phyloP scores from a whole-genome alignment of 1,140 invertebrate species.

The Drosophila neocordata region DNA sequence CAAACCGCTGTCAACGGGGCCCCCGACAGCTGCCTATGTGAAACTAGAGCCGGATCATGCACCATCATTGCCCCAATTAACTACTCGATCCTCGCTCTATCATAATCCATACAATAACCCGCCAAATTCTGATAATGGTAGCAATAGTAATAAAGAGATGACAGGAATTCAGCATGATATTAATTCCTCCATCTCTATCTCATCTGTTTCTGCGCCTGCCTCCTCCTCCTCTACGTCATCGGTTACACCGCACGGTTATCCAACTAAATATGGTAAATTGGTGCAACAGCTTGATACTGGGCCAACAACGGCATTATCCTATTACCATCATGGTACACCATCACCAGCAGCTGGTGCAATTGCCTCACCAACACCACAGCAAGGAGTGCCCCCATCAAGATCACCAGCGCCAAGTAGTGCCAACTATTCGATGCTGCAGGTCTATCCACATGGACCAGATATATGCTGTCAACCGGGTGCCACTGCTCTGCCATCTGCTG shows the following conservation, averaged over 20 bases:
- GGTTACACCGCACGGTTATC: conserved; percentile 53
- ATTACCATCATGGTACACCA: conserved; percentile 63
- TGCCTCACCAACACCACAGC: conserved; percentile 63
- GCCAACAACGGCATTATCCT: conserved; percentile 18
- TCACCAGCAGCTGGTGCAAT: conserved; percentile 68
- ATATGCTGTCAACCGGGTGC: conserved; percentile 53
- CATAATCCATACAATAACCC: conserved; percentile 69
- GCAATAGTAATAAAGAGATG: conserved; percentile 21
- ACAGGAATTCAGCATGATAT: conserved; percentile 15
- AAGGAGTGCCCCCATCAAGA: conserved; percentile 32
- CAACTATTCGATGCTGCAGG: conserved; percentile 65
- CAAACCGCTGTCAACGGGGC: not conserved
- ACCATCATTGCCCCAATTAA: conserved; percentile 22
- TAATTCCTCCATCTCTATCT: conserved; percentile 35
- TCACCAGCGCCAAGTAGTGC: conserved; percentile 29
- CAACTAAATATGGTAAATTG: conserved; percentile 70
- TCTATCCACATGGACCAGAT: conserved; percentile 68
- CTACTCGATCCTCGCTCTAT: conserved; percentile 64
- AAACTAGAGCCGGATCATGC: conserved; percentile 51
- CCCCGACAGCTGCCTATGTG: conserved; percentile 31
- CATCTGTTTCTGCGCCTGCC: conserved; percentile 26
- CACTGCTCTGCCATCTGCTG: not conserved
- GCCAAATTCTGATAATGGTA: conserved; percentile 20
- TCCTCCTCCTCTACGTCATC: conserved; percentile 27
- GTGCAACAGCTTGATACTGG: conserved; percentile 45